Evolutionary conservation across 2,113 vertebrate species (phyloP), one percentile per base, ranked within the genome.

Genomic region (Odontophorus gujanensis): DNA sequence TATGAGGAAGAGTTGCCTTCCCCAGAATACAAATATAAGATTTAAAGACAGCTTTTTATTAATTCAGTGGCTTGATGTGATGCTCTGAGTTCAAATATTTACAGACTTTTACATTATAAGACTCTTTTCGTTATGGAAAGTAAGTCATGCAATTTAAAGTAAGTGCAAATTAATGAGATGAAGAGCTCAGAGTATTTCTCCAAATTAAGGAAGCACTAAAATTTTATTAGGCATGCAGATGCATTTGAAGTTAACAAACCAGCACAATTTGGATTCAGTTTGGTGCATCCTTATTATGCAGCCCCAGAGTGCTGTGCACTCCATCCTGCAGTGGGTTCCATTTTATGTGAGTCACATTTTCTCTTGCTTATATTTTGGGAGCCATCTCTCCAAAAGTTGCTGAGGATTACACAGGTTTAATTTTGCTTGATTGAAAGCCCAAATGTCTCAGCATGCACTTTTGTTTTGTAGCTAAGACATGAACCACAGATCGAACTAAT

Each of bases 161-260:
- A 89, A 89, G 50, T 83, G 67, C 87, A 88, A 59, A 90, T 92
- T 91, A 94, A 87, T 87, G 91, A 94, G 61, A 84, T 51, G 13
- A 87, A 89, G 47, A 85, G 26, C 55, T 90, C 78, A 85, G 65
- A 73, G 71, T 69, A 24, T 86, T 91, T 78, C 34, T 91, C 59
- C 65, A 73, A 67, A 95, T 85, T 92, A 91, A 89, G 79, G 71
- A 83, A 72, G 32, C 65, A 81, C 72, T 94, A 69, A 67, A 59
- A 71, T 93, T 89, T 94, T 95, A 83, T 81, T 92, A 79, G 68
- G 58, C 62, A 42, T 57, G 20, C 47, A 85, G 74, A 32, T 86
- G 50, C 73, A 78, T 42, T 90, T 92, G 83, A 77, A 77, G 38
- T 83, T 92, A 92, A 81, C 83, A 96, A 85, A 78, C 57, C 18